Evolutionary conservation across 2,888 invertebrate genomes (phyloP).

Genomic region (Nephrotoma flavescens): DNA sequence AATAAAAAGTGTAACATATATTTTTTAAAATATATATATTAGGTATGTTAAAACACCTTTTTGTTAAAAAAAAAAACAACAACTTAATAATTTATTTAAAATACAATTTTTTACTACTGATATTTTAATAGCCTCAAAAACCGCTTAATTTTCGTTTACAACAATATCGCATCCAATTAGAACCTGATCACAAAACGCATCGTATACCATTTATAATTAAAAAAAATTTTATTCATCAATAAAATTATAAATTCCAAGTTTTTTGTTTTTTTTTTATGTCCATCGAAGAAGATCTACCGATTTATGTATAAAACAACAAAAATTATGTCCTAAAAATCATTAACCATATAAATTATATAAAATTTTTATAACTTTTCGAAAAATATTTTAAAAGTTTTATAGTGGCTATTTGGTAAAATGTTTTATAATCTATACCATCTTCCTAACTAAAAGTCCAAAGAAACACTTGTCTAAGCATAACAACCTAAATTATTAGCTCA

Average conservation of each 20-base stretch:
- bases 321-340: neutral
- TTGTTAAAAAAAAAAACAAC: neutral
- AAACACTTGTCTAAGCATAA: neutral
- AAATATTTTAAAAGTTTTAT: neutral
- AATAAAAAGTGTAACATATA: neutral
- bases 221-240: neutral
- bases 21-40: neutral
- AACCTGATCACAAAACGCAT: neutral
- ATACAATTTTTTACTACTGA: neutral
- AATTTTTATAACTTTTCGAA: neutral
- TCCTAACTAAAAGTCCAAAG: neutral
- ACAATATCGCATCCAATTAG: neutral
- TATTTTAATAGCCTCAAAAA: neutral
- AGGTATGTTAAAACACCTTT: neutral
- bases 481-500: neutral
- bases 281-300: neutral
- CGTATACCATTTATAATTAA: neutral
- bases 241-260: neutral
- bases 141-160: neutral
- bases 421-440: neutral
- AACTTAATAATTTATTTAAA: neutral
- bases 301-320: neutral
- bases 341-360: neutral
- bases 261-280: neutral
- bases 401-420: neutral